phyloP scores from a whole-genome alignment of 2,888 invertebrate genomes.

The Globia sparganii region DNA sequence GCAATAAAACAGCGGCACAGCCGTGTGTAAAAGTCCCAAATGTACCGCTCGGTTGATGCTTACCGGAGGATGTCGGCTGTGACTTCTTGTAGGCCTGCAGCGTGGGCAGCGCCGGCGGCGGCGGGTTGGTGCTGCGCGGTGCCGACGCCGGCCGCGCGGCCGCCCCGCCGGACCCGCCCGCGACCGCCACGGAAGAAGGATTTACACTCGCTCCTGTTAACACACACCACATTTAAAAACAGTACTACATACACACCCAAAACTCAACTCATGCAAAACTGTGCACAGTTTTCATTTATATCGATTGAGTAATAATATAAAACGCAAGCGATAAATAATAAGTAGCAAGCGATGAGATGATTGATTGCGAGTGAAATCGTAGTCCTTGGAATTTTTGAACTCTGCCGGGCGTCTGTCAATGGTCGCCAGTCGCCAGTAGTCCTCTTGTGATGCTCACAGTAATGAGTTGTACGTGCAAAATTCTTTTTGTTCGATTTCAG shows the following conservation, averaged over 20 bases:
- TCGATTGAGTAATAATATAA: slow-evolving; percentile 15
- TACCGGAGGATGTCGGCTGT: slow-evolving; percentile 85
- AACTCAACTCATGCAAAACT: slow-evolving; percentile 46
- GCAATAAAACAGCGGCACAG: background rate
- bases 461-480: slow-evolving; percentile 60
- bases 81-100: slow-evolving; percentile 69
- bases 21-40: background rate
- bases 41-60: slow-evolving; percentile 41
- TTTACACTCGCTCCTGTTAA: slow-evolving; percentile 56
- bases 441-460: slow-evolving; percentile 46
- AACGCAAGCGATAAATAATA: slow-evolving; percentile 54
- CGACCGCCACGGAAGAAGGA: slow-evolving; percentile 60
- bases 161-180: slow-evolving; percentile 44
- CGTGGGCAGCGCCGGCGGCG: slow-evolving; percentile 59
- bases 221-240: slow-evolving; percentile 13
- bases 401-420: slow-evolving; percentile 49
- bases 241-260: slow-evolving; percentile 1
- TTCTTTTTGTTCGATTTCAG: slow-evolving; percentile 68
- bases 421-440: slow-evolving; percentile 56
- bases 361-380: slow-evolving; percentile 48
- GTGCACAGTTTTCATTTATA: slow-evolving; percentile 26
- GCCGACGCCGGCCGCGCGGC: slow-evolving; percentile 47
- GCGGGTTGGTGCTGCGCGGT: slow-evolving; percentile 52
- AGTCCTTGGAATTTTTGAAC: slow-evolving; percentile 82
- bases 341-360: slow-evolving; percentile 55